These are phyloP conservation scores for Diarsia dahlii DNA, from an alignment of 2,888 invertebrate genomes.

Conservation along the genomic window DNA sequence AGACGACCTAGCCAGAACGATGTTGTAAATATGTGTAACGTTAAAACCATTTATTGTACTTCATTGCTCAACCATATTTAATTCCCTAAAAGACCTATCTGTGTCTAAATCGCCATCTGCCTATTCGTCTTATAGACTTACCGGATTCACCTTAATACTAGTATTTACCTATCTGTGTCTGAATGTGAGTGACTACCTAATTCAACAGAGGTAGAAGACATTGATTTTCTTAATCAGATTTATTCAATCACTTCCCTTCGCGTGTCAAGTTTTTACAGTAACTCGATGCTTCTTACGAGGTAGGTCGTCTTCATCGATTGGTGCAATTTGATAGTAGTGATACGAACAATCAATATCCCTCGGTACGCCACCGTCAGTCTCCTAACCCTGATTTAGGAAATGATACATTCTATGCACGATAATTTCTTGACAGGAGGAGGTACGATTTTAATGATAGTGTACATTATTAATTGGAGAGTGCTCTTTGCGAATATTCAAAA, in stretches of 20 bases:
- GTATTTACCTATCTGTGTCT: not conserved
- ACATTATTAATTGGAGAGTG: not conserved
- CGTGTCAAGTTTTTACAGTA: constrained; percentile 48
- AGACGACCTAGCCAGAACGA: not conserved
- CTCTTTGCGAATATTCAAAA: not conserved
- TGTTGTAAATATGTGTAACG: not conserved
- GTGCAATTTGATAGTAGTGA: constrained; percentile 45
- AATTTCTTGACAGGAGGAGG: not conserved
- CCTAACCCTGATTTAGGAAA: not conserved
- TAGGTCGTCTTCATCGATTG: constrained; percentile 52
- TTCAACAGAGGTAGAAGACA: not conserved
- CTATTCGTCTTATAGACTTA: too few species aligned
- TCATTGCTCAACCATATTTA: not conserved
- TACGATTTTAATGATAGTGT: not conserved
- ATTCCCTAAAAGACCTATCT: not conserved
- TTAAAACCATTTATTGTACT: not conserved
- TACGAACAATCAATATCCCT: constrained; percentile 38
- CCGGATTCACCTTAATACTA: too few species aligned
- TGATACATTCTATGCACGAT: not conserved
- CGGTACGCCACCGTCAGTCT: not conserved
- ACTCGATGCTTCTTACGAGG: constrained; percentile 43
- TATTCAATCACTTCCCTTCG: constrained; percentile 18
- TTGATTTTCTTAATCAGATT: constrained; percentile 15
- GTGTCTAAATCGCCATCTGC: too few species aligned
- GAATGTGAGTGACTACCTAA: not conserved